phyloP scores from a whole-genome alignment of 2,888 invertebrate species.

The Malachius bipustulatus region DNA sequence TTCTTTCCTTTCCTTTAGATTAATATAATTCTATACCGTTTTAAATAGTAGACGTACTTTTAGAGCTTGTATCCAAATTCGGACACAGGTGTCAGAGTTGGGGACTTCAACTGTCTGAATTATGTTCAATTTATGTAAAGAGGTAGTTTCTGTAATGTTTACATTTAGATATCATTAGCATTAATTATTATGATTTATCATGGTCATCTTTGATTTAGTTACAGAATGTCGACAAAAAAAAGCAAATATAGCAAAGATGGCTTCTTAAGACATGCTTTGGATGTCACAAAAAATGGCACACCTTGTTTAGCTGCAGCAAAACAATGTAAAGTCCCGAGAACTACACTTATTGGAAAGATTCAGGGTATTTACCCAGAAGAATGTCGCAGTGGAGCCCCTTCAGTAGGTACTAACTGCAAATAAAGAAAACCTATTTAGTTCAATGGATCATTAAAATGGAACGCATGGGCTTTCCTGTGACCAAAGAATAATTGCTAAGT shows the following conservation, averaged over 20 bases:
- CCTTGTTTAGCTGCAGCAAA: conserved; percentile 14
- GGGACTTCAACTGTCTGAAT: conserved; percentile 10
- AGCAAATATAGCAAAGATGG: conserved; percentile 11
- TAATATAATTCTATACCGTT: background rate
- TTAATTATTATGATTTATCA: conserved; percentile 7
- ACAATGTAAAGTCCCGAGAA: conserved; percentile 14
- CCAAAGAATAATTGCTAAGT: no score
- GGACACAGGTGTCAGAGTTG: conserved; percentile 9
- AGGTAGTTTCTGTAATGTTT: no score
- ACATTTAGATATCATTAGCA: conserved; percentile 2
- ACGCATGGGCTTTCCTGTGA: conserved; percentile 13
- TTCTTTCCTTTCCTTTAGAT: conserved; percentile 3
- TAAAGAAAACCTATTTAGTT: conserved; percentile 14
- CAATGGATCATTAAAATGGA: conserved; percentile 14
- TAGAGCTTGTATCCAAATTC: conserved; percentile 10
- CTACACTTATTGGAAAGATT: conserved; percentile 15
- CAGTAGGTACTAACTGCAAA: conserved; percentile 12
- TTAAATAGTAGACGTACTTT: conserved; percentile 6
- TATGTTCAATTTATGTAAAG: conserved; percentile 9
- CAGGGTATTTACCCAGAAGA: conserved; percentile 14
- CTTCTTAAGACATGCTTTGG: conserved; percentile 12
- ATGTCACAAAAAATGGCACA: conserved; percentile 12
- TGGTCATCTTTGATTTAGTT: conserved; percentile 7
- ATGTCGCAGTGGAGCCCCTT: conserved; percentile 12
- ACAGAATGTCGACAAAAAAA: conserved; percentile 13